Evolutionary conservation across 2,113 vertebrate genomes (phyloP).

Genomic region (Lates calcarifer): DNA sequence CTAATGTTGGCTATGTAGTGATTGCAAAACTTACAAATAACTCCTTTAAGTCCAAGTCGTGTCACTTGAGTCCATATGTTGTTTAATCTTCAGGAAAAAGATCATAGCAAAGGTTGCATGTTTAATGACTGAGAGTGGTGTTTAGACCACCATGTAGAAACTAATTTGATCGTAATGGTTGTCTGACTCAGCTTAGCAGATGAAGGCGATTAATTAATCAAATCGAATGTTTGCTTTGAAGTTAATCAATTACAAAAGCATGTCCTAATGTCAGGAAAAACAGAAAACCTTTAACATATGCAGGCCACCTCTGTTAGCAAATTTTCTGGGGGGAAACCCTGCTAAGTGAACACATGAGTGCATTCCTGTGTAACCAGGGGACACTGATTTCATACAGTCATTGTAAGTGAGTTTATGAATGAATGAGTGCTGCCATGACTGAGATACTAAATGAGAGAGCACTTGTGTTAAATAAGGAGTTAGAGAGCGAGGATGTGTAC

Average conservation of each 20-base stretch:
- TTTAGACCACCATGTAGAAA: neutral
- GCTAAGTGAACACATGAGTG: neutral
- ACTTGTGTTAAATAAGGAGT: slow-evolving; percentile 3
- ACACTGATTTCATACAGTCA: neutral
- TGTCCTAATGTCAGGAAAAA: neutral
- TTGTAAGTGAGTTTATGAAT: slow-evolving; percentile 16
- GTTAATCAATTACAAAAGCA: neutral
- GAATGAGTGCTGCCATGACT: neutral
- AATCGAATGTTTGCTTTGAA: neutral
- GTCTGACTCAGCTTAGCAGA: slow-evolving; percentile 3
- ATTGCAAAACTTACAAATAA: no score
- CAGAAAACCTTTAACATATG: neutral
- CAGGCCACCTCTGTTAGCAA: neutral
- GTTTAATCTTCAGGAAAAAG: neutral
- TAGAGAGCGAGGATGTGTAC: neutral
- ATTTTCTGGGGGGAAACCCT: slow-evolving; percentile 17
- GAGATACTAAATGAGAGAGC: neutral
- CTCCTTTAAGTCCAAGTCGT: no score
- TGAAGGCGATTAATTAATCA: neutral
- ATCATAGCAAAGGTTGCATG: neutral
- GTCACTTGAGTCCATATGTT: neutral
- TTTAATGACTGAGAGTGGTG: neutral
- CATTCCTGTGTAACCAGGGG: slow-evolving; percentile 21
- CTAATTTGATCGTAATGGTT: neutral
- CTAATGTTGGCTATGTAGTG: no score